Evolutionary conservation across 1,140 invertebrate species (phyloP).

Genomic region (Spodoptera litura): DNA sequence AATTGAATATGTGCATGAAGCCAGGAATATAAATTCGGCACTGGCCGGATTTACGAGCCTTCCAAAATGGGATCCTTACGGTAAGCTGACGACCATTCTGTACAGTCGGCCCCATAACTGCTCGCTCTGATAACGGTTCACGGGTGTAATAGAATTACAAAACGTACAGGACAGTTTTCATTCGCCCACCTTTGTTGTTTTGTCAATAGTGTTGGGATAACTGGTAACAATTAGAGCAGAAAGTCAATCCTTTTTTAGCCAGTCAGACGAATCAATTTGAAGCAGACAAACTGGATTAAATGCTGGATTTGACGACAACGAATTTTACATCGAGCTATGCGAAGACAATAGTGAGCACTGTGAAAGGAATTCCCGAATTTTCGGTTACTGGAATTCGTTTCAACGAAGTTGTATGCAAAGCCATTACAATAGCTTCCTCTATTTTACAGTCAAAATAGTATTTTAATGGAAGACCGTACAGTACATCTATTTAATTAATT

Average conservation of each 20-base stretch:
- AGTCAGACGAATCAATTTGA: too few species aligned
- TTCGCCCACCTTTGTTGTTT: not conserved
- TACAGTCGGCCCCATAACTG: conserved; percentile 13
- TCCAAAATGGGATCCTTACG: conserved; percentile 41
- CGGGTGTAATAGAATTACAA: conserved; percentile 4
- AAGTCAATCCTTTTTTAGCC: too few species aligned
- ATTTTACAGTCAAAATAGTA: not conserved
- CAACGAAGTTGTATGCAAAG: too few species aligned
- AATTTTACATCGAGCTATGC: too few species aligned
- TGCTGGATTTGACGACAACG: too few species aligned
- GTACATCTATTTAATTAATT: too few species aligned
- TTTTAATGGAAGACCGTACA: not conserved
- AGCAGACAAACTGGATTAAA: too few species aligned
- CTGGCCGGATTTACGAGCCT: conserved; percentile 34
- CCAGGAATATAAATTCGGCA: conserved; percentile 39
- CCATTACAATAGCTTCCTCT: too few species aligned
- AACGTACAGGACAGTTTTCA: not conserved
- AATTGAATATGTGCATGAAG: conserved; percentile 47
- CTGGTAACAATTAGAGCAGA: too few species aligned
- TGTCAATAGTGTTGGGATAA: not conserved
- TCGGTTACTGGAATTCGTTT: too few species aligned
- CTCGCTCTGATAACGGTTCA: conserved; percentile 1
- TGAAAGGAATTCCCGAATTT: too few species aligned
- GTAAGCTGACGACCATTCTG: conserved; percentile 27
- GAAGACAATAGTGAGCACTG: too few species aligned